Evolutionary conservation across 2,797 vertebrate genomes (phyloP), one percentile per base, ranked within the genome.

Genomic region (Eulemur coronatus): DNA sequence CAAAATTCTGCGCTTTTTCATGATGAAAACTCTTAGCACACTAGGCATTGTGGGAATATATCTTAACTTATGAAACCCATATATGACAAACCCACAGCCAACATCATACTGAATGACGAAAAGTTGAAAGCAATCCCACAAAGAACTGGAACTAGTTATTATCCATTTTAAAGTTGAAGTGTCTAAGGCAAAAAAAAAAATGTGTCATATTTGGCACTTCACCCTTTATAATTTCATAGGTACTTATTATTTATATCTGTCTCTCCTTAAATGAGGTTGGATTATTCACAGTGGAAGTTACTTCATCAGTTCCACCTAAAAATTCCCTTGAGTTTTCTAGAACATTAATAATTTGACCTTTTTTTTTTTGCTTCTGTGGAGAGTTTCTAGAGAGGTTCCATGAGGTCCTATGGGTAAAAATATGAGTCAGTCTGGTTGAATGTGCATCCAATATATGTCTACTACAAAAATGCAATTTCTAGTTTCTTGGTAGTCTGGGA

Each of bases 201-300:
- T 50, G 12, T 72, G n/a, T 70, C 30, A 35, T 12, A 38, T 91
- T 65, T 76, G 69, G 33, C 52, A 46, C 35, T n/a, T 87, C 69
- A 52, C 7, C 28, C 7, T 78, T 33, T 5, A 70, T 75, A 82
- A 38, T 76, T 87, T 69, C 28, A 48, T 73, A 41, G 84, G 82
- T 38, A 30, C 82, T 92, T 1, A 0, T 48, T 2, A 0, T 82
- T 75, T 93, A 41, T 81, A 57, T 84, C 1, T 52, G 33, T 75
- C 5, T 63, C 6, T 91, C 2, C 0, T 63, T 84, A 65, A 94
- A 75, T 88, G 69, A 84, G 33, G 80, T 94, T 86, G 76, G 41
- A 59, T 91, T 69, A 94, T 84, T 92, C 38, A 78, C 82, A 94
- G 72, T 48, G 20, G 97, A 98, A 98, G 84, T 88, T 1, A 97